These are phyloP conservation scores for Nineta flava DNA, from an alignment of 2,888 invertebrate species.

Conservation along the genomic window DNA sequence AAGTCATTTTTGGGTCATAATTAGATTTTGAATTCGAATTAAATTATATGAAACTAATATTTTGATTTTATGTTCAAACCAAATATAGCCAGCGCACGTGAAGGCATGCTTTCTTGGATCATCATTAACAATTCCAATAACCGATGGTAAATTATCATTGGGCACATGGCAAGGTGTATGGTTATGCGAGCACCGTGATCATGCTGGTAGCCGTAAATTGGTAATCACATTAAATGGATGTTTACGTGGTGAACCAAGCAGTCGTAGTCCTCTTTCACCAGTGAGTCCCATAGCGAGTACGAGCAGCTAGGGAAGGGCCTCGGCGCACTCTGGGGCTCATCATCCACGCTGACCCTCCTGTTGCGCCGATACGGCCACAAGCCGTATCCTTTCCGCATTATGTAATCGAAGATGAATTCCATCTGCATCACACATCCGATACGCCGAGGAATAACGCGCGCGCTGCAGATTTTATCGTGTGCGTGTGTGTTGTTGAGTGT, in stretches of 20 bases:
- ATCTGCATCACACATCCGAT: neutral
- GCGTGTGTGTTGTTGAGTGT: too few species aligned
- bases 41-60: too few species aligned
- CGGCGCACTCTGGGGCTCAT: slow-evolving; percentile 30
- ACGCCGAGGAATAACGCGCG: too few species aligned
- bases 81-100: slow-evolving; percentile 79
- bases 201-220: slow-evolving; percentile 81
- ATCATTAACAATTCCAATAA: slow-evolving; percentile 88
- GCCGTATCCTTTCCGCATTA: neutral
- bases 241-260: slow-evolving; percentile 54
- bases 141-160: slow-evolving; percentile 85
- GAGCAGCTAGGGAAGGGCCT: slow-evolving; percentile 73
- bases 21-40: too few species aligned
- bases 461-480: too few species aligned
- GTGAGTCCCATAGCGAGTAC: slow-evolving; percentile 75
- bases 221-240: slow-evolving; percentile 78
- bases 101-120: slow-evolving; percentile 95
- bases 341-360: slow-evolving; percentile 27
- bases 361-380: slow-evolving; percentile 5
- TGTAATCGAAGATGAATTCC: slow-evolving; percentile 1
- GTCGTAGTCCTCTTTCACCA: slow-evolving; percentile 74
- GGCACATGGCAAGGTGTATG: slow-evolving; percentile 98
- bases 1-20: too few species aligned
- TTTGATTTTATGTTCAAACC: too few species aligned
- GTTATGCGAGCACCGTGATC: slow-evolving; percentile 95